Conservation (phyloP, 2,888 invertebrate genomes). For the Polydrusus cervinus region DNA sequence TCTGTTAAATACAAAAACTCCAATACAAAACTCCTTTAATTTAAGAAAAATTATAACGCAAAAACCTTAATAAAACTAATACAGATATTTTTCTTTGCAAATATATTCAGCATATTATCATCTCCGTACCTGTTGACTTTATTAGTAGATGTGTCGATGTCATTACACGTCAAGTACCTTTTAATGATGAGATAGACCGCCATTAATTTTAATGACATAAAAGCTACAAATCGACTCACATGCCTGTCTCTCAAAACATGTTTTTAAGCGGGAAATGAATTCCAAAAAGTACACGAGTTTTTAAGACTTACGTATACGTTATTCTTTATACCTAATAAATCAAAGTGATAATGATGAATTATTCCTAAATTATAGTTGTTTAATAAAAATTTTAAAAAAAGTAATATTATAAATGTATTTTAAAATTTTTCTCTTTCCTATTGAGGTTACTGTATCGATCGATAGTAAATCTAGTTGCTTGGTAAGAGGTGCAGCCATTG, state of each 20-base stretch:
- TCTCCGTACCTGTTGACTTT: conserved; percentile 45
- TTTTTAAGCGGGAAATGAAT: not conserved
- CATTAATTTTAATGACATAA: conserved; percentile 47
- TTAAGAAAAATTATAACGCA: too few relatives aligned
- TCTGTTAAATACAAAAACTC: too few relatives aligned
- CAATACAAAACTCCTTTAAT: too few relatives aligned
- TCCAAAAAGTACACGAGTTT: not conserved
- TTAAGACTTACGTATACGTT: not conserved
- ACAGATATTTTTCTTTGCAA: not conserved
- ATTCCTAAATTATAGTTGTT: too few relatives aligned
- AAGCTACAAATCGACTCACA: conserved; percentile 46
- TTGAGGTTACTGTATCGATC: too few relatives aligned
- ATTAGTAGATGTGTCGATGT: conserved; percentile 43
- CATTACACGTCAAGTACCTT: conserved; percentile 47
- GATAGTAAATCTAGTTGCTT: too few relatives aligned
- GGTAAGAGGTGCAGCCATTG: too few relatives aligned
- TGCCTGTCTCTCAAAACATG: conserved; percentile 15
- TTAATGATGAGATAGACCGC: conserved; percentile 43
- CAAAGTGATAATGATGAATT: too few relatives aligned
- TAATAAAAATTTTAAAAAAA: too few relatives aligned
- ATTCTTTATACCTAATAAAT: not conserved
- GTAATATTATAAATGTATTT: too few relatives aligned
- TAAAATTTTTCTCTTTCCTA: too few relatives aligned
- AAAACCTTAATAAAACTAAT: not conserved
- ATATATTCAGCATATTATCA: conserved; percentile 19